Evolutionary conservation across 2,888 invertebrate genomes (phyloP).

Genomic region (Anaspis maculata): DNA sequence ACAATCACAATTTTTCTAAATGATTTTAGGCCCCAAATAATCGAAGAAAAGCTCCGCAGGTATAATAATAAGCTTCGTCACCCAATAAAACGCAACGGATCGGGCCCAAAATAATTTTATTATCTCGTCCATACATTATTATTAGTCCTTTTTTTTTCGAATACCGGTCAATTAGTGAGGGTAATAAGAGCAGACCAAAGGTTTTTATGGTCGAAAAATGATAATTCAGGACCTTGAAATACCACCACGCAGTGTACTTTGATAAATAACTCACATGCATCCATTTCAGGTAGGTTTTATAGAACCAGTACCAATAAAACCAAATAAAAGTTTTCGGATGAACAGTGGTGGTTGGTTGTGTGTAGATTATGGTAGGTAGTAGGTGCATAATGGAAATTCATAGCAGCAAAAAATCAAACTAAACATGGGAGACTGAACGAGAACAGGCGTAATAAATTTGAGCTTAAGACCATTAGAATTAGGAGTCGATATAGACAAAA

Average conservation of each 20-base stretch:
- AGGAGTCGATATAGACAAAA: too few species aligned
- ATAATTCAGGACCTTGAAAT: constrained; percentile 33
- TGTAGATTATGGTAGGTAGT: too few species aligned
- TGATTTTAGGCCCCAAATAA: too few species aligned
- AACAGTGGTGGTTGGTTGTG: too few species aligned
- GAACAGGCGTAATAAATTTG: too few species aligned
- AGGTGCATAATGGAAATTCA: too few species aligned
- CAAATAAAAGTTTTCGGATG: constrained; percentile 15
- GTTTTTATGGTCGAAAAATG: constrained; percentile 30
- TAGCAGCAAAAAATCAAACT: too few species aligned
- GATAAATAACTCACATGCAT: constrained; percentile 31
- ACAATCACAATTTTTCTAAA: too few species aligned
- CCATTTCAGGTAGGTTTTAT: constrained; percentile 33
- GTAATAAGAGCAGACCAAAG: constrained; percentile 27
- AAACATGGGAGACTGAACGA: too few species aligned
- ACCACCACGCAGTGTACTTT: constrained; percentile 31
- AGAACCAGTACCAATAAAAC: constrained; percentile 28
- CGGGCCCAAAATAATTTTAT: constrained; percentile 23
- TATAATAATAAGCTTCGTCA: constrained; percentile 12
- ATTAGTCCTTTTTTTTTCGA: constrained; percentile 22
- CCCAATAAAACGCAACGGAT: constrained; percentile 17
- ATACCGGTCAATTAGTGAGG: constrained; percentile 31
- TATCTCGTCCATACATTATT: constrained; percentile 19
- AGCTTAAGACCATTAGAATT: too few species aligned
- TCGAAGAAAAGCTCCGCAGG: too few species aligned